phyloP scores from a whole-genome alignment of 2,797 vertebrate genomes.

The Etheostoma perlongum region DNA sequence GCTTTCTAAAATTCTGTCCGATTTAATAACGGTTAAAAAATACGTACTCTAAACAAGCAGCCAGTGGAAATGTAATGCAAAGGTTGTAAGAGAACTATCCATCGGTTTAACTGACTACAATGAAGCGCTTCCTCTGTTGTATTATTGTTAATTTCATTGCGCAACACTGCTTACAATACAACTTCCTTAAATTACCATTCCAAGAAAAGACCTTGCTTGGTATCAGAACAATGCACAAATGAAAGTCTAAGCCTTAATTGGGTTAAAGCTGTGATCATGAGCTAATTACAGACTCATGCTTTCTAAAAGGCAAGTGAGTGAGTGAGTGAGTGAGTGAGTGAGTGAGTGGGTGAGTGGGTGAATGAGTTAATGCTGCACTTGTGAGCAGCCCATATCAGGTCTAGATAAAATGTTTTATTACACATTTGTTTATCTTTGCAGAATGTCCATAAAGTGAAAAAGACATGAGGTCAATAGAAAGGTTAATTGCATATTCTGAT shows the following conservation, averaged over 20 bases:
- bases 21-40: neutral
- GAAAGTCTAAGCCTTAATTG: neutral
- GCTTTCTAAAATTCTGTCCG: neutral
- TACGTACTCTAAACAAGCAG: neutral
- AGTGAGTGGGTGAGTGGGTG: too few relatives aligned
- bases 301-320: neutral
- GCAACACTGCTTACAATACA: neutral
- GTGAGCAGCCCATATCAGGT: conserved; percentile 2
- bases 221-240: conserved; percentile 2
- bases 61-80: neutral
- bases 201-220: neutral
- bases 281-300: neutral
- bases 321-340: neutral
- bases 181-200: neutral
- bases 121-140: neutral
- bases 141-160: neutral
- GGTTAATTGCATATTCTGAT: conserved; percentile 31
- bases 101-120: neutral
- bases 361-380: neutral
- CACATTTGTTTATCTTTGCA: conserved; percentile 31
- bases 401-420: conserved; percentile 21
- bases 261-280: neutral
- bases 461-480: conserved; percentile 17
- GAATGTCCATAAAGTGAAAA: conserved; percentile 10
- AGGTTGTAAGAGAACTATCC: neutral